phyloP scores from a whole-genome alignment of 2,888 invertebrate genomes.

The Cremastinae sp. region DNA sequence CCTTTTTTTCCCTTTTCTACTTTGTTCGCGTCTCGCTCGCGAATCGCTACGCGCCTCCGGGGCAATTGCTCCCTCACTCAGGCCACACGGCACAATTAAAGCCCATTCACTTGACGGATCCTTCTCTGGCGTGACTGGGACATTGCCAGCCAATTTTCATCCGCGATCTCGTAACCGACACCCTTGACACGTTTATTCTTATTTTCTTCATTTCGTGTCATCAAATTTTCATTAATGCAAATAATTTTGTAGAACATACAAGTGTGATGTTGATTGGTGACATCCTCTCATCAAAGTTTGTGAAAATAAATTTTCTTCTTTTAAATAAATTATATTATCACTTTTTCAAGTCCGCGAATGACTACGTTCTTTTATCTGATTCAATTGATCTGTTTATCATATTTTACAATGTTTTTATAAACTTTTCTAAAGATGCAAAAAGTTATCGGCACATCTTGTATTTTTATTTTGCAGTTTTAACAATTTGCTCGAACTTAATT shows the following conservation, averaged over 20 bases:
- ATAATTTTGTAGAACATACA: constrained; percentile 10
- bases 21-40: constrained; percentile 34
- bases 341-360: no score
- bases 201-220: background rate
- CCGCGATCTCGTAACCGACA: constrained; percentile 66
- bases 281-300: no score
- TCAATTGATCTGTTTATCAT: no score
- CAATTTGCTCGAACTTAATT: no score
- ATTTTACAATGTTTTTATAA: no score
- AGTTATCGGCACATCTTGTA: no score
- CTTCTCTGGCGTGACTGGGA: constrained; percentile 68
- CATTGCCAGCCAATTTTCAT: constrained; percentile 66
- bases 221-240: background rate
- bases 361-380: no score
- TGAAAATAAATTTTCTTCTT: no score
- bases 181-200: constrained; percentile 75
- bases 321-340: no score
- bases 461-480: no score
- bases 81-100: constrained; percentile 72
- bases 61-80: constrained; percentile 64
- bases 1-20: constrained; percentile 7
- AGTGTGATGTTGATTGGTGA: no score
- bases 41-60: constrained; percentile 34
- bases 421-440: no score
- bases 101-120: constrained; percentile 72